Evolutionary conservation across 2,113 vertebrate species (phyloP).

Genomic region (Calidris pygmaea): DNA sequence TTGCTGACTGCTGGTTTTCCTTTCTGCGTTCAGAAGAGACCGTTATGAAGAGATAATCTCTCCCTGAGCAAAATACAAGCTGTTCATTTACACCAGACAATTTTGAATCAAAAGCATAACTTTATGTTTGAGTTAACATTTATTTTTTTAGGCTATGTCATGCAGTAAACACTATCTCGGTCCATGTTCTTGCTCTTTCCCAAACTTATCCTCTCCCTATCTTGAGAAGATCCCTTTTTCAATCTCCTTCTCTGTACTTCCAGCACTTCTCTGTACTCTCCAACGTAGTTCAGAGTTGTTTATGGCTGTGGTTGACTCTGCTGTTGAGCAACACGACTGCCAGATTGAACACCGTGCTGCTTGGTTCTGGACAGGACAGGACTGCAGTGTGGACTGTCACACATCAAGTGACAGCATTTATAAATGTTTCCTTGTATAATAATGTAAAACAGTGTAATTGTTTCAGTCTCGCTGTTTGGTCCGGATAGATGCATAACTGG

Average conservation of each 20-base stretch:
- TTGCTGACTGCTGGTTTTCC: neutral
- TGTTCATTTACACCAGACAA: neutral
- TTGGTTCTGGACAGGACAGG: neutral
- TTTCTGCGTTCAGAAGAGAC: neutral
- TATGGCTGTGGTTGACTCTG: neutral
- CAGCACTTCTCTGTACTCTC: neutral
- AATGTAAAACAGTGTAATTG: neutral
- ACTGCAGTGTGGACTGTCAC: neutral
- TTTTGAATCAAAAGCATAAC: neutral
- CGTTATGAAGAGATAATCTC: neutral
- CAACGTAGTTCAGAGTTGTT: fast-evolving
- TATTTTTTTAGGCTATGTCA: neutral
- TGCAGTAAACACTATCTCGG: neutral
- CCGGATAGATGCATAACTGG: neutral
- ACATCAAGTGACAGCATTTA: neutral
- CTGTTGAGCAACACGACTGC: fast-evolving
- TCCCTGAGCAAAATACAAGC: neutral
- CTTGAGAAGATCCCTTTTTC: neutral
- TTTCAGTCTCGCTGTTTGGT: neutral
- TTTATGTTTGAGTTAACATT: neutral
- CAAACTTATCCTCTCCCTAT: neutral
- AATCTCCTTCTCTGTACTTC: neutral
- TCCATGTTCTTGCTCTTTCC: fast-evolving
- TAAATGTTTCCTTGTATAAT: neutral
- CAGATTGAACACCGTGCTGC: neutral